These are phyloP conservation scores for Formicarius rufipectus DNA, from an alignment of 2,113 vertebrate species.

Conservation along the genomic window DNA sequence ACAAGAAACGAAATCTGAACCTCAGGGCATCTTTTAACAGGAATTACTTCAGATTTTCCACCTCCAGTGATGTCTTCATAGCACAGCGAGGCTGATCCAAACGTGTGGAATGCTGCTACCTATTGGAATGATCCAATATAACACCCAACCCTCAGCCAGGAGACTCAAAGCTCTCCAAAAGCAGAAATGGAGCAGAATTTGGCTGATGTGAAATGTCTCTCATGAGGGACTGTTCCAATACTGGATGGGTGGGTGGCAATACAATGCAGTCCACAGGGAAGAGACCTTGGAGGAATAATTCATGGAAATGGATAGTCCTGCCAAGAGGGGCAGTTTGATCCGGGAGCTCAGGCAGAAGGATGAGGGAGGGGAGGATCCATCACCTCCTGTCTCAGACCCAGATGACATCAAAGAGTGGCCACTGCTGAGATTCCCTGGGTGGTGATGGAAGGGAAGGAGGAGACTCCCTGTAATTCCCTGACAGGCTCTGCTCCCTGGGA, in stretches of 20 bases:
- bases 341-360: not conserved
- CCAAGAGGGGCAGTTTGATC: not conserved
- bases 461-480: not conserved
- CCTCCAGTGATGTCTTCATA: not conserved
- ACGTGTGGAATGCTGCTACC: constrained; percentile 20
- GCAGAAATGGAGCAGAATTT: not conserved
- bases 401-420: not conserved
- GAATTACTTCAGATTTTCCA: not conserved
- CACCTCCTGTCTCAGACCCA: not conserved
- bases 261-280: not conserved
- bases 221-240: not conserved
- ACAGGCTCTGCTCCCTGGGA: not conserved
- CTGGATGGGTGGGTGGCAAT: accelerated
- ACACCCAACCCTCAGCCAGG: not conserved
- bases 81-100: not conserved
- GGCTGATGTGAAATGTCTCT: not conserved
- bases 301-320: not conserved
- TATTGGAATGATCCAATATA: not conserved
- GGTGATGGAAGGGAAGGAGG: not conserved
- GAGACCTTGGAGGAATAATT: not conserved
- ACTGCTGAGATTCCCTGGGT: not conserved
- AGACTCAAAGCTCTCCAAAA: not conserved
- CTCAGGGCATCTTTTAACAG: not conserved
- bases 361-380: not conserved
- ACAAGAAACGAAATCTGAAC: not conserved